phyloP scores from a whole-genome alignment of 2,113 vertebrate genomes.

The Gallinago media region DNA sequence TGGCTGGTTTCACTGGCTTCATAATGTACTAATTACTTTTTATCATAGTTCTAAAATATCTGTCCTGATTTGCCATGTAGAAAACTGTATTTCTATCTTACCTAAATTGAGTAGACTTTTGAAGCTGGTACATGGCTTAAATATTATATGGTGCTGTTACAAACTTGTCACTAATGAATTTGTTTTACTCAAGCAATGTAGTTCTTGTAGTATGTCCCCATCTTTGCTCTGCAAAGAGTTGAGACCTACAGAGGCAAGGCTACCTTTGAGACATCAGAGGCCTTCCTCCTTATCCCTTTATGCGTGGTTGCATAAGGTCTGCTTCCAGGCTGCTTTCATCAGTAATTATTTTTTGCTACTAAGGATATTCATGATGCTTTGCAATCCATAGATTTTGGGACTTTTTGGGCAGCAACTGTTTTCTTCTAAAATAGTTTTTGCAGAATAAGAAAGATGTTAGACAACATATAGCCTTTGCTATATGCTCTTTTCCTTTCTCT shows the following conservation, averaged over 20 bases:
- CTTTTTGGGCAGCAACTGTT: neutral
- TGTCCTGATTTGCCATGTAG: neutral
- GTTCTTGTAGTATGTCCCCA: neutral
- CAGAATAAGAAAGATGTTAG: neutral
- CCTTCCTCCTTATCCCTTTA: neutral
- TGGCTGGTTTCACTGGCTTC: neutral
- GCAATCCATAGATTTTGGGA: neutral
- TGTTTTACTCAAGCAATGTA: neutral
- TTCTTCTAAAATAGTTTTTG: neutral
- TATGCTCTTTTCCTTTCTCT: neutral
- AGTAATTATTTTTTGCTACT: neutral
- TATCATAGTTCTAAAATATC: neutral
- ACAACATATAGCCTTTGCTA: neutral
- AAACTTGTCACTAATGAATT: neutral
- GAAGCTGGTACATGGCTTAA: neutral
- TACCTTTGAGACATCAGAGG: neutral
- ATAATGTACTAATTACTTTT: neutral
- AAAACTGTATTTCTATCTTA: neutral
- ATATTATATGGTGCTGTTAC: neutral
- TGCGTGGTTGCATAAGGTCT: neutral
- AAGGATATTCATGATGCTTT: neutral
- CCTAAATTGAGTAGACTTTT: neutral
- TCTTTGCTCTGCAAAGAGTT: neutral
- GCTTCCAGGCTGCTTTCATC: neutral
- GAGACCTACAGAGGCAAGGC: neutral